Conservation (phyloP, 1,140 invertebrate species). For the Oryzaephilus surinamensis region DNA sequence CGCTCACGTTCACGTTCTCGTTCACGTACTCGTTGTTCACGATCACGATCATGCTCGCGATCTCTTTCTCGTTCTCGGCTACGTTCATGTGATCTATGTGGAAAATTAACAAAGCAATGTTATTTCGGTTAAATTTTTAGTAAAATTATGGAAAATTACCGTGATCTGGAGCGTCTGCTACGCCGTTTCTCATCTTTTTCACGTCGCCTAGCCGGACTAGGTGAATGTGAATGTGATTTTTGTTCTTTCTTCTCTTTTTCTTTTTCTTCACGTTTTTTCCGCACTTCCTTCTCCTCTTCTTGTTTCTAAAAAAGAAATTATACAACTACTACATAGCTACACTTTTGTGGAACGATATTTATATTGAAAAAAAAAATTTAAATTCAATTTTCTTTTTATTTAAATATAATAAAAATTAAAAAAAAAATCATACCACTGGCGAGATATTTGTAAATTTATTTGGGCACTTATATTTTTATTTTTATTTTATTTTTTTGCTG, state of each 20-base stretch:
- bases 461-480: constrained; percentile 1
- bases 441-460: constrained; percentile 10
- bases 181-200: constrained; percentile 30
- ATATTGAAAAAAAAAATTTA: constrained; percentile 1
- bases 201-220: constrained; percentile 27
- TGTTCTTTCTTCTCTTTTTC: constrained; percentile 38
- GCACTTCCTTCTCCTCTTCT: constrained; percentile 46
- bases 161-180: constrained; percentile 41
- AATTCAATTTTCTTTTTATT: constrained; percentile 1
- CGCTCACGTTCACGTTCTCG: constrained; percentile 37
- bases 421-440: constrained; percentile 19
- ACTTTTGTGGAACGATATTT: too few species aligned
- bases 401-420: constrained; percentile 6
- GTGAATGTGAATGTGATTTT: constrained; percentile 35
- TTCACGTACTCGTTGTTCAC: constrained; percentile 38
- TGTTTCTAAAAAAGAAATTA: constrained; percentile 49
- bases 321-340: too few species aligned
- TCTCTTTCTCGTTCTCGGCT: constrained; percentile 21
- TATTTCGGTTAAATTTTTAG: not conserved
- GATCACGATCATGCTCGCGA: constrained; percentile 34
- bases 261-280: constrained; percentile 30
- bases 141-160: constrained; percentile 12
- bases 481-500: constrained; percentile 10
- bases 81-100: constrained; percentile 14
- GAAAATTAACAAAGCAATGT: not conserved